phyloP scores from a whole-genome alignment of 2,113 vertebrate genomes.

The Alexandromys fortis region DNA sequence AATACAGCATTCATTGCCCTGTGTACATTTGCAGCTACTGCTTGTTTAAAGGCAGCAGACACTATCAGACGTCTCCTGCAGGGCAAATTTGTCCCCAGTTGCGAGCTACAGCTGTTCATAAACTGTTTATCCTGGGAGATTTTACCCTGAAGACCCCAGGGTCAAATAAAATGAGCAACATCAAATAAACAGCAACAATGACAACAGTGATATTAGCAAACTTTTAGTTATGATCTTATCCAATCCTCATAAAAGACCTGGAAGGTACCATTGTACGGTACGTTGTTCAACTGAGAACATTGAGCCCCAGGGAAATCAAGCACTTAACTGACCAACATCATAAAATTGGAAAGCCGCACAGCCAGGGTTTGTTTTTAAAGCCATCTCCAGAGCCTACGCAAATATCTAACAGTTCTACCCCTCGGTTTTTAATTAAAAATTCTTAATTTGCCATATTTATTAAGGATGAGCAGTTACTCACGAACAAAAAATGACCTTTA shows the following conservation, averaged over 20 bases:
- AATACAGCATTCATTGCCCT: not conserved
- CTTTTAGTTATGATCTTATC: not conserved
- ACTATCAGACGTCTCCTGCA: not conserved
- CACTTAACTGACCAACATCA: not conserved
- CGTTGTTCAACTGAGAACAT: constrained; percentile 3
- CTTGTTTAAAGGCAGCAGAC: not conserved
- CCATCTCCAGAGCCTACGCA: not conserved
- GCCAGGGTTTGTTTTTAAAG: not conserved
- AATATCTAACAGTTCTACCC: not conserved
- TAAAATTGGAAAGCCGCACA: not conserved
- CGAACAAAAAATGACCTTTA: constrained; percentile 37
- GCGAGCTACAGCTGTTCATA: not conserved
- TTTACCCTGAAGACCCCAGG: not conserved
- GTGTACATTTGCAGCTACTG: not conserved
- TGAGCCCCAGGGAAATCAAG: constrained; percentile 22
- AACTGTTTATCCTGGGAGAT: not conserved
- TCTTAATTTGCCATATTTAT: not conserved
- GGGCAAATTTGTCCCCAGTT: not conserved
- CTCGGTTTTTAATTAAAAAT: not conserved
- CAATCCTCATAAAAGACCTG: constrained; percentile 7
- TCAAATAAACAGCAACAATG: not conserved
- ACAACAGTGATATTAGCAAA: not conserved
- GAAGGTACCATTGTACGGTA: not conserved
- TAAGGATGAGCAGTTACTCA: not conserved
- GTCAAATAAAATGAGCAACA: not conserved